Base-by-base conservation (phyloP, 2,113 vertebrate genomes). In the Cryptomyrus ogoouensis region DNA sequence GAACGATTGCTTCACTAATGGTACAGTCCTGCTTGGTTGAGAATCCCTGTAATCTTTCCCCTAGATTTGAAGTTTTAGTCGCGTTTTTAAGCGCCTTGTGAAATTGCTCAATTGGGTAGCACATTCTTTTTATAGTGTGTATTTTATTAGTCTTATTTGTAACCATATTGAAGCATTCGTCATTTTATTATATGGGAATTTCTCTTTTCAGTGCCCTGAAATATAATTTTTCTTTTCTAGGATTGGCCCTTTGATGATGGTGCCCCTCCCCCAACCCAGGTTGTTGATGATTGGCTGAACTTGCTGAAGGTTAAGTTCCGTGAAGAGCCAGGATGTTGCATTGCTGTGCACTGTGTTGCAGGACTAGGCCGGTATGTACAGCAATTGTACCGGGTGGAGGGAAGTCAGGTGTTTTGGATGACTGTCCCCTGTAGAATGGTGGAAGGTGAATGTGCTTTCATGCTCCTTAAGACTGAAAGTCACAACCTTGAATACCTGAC, bases 181-280 rank as follows among this genome's bases (percentile, higher is more conserved):
- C 56, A 9, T 62, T n/a, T 62, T 62, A 62, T 62, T 62, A 9
- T 2, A 62, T 62, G 24, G 56, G 56, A n/a, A 9, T n/a, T 58
- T 58, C 1, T 66, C 24, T 66, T 66, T 66, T 66, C n/a, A 47
- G 42, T 46, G 21, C 13, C 17, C 42, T 46, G 44, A 83, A n/a
- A 46, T 12, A 7, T 3, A 13, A 8, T 83, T 21, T 46, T 46
- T n/a, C 27, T 88, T 15, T 90, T 8, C 35, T 35, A 99, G 98
- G 98, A 99, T 94, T 99, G 98, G 98, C 98, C 98, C 0, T 99
- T 99, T 88, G 98, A 99, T 91, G 98, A 99, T 84, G 98, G 98
- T 80, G 98, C 98, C 0, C 97, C 98, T 21, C 98, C 98, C 89
- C 98, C 98, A 0, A 97, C 95, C 90, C 97, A 99, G 94, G 98